Evolutionary conservation across 2,888 invertebrate species (phyloP).

Genomic region (Margaritifera margaritifera): DNA sequence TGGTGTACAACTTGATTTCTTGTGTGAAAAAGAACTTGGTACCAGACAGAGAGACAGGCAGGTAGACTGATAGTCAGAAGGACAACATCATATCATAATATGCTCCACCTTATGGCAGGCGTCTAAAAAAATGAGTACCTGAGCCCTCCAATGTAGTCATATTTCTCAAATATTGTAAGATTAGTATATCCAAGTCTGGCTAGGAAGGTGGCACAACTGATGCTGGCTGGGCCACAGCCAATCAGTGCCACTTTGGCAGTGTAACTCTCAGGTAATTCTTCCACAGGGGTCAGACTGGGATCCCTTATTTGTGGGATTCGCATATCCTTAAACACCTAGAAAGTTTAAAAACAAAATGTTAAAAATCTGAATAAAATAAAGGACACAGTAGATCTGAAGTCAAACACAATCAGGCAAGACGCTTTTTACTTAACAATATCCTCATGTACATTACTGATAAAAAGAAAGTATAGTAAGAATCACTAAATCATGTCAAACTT

Average conservation of each 20-base stretch:
- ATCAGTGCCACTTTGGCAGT: conserved; percentile 85
- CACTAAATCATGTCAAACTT: no score
- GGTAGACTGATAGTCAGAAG: neutral
- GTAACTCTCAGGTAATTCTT: conserved; percentile 72
- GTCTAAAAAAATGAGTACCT: conserved; percentile 76
- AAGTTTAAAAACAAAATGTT: neutral
- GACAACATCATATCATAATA: no score
- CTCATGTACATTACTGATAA: no score
- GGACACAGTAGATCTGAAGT: no score
- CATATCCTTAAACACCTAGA: conserved; percentile 92
- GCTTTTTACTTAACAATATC: no score
- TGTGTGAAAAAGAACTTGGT: neutral
- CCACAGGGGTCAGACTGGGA: conserved; percentile 76
- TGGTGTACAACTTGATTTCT: no score
- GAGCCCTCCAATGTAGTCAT: conserved; percentile 89
- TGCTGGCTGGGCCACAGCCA: conserved; percentile 96
- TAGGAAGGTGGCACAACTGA: conserved; percentile 96
- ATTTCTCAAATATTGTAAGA: conserved; percentile 93
- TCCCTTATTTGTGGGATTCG: conserved; percentile 89
- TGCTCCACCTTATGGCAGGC: neutral
- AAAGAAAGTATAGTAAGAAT: no score
- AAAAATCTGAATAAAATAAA: no score
- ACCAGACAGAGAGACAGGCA: neutral
- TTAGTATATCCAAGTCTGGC: conserved; percentile 93
- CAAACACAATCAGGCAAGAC: no score